These are phyloP conservation scores for Champsocephalus gunnari DNA, from an alignment of 2,797 vertebrate species.

Conservation along the genomic window DNA sequence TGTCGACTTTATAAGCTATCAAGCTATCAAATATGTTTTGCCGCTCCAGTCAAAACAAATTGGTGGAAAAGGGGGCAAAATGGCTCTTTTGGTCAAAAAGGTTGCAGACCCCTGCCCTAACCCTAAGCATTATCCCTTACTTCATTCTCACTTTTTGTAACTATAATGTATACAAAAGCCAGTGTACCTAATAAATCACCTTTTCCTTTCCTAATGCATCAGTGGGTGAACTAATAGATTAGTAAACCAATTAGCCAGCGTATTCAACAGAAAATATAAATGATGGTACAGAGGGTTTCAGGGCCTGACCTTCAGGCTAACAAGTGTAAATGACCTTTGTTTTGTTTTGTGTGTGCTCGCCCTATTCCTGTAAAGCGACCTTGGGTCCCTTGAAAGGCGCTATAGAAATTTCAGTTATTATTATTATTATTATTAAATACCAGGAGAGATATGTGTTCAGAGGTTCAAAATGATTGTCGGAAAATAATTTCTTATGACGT, in stretches of 20 bases:
- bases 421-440: conserved; percentile 14
- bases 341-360: too few species aligned
- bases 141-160: not conserved
- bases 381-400: too few species aligned
- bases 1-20: too few species aligned
- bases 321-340: conserved; percentile 15
- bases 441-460: conserved; percentile 32
- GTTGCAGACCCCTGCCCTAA: too few species aligned
- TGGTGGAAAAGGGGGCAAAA: too few species aligned
- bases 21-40: too few species aligned
- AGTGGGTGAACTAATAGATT: conserved; percentile 20
- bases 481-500: conserved; percentile 45
- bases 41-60: too few species aligned
- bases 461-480: conserved; percentile 44
- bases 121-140: too few species aligned
- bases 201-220: conserved; percentile 7
- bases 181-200: not conserved
- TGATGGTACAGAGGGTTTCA: conserved; percentile 31
- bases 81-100: too few species aligned
- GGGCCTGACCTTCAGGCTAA: conserved; percentile 44
- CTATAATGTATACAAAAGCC: not conserved
- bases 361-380: too few species aligned
- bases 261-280: conserved; percentile 39
- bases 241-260: not conserved
- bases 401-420: too few species aligned